Evolutionary conservation across 2,797 vertebrate species (phyloP).

Genomic region (Acipenser oxyrinchus): DNA sequence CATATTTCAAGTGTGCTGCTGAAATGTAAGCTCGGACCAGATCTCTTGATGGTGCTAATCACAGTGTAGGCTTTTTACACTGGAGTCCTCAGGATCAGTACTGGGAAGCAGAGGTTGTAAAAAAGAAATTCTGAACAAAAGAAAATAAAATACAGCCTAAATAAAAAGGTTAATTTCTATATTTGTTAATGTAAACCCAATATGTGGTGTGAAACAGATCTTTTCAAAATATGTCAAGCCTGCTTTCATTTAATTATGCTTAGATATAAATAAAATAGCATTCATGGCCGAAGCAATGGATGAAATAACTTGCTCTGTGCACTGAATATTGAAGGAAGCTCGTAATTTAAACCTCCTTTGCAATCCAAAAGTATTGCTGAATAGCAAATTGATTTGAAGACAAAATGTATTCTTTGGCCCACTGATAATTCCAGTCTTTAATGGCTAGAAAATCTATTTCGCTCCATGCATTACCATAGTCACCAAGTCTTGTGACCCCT

Average conservation of each 20-base stretch:
- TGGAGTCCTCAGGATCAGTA: neutral
- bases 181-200: neutral
- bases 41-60: constrained; percentile 9
- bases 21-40: constrained; percentile 22
- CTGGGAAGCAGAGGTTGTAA: neutral
- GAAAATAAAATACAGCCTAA: neutral
- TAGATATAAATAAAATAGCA: constrained; percentile 9
- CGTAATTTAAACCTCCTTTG: too few relatives aligned
- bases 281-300: neutral
- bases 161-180: neutral
- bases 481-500: too few relatives aligned
- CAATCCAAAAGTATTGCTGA: too few relatives aligned
- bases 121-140: neutral
- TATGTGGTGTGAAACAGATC: neutral
- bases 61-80: neutral
- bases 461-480: too few relatives aligned
- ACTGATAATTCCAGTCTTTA: too few relatives aligned
- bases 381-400: too few relatives aligned
- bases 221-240: neutral
- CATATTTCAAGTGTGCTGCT: neutral
- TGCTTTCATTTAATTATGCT: constrained; percentile 9
- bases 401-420: too few relatives aligned
- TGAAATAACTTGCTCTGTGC: too few relatives aligned
- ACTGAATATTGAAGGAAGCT: too few relatives aligned
- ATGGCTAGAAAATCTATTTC: too few relatives aligned